phyloP scores from a whole-genome alignment of 2,113 vertebrate genomes.

The Elanoides forficatus region DNA sequence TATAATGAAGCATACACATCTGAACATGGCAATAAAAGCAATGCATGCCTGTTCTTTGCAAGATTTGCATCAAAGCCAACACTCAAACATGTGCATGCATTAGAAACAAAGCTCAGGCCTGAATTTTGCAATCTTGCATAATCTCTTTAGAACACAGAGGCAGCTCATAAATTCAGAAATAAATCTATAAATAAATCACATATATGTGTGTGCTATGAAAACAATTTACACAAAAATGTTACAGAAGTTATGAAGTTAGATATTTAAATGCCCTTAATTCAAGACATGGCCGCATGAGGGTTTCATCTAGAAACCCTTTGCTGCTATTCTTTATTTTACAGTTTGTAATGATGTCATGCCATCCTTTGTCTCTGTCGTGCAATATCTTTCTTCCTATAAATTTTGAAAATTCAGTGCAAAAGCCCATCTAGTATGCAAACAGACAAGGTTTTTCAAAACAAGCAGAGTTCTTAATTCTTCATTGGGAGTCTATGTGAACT shows the following conservation, averaged over 20 bases:
- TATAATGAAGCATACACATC: not conserved
- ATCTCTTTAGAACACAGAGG: not conserved
- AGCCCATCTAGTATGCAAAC: not conserved
- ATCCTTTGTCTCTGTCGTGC: not conserved
- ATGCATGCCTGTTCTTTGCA: not conserved
- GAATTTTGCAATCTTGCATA: not conserved
- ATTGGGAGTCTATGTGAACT: not conserved
- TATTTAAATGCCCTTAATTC: not conserved
- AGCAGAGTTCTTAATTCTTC: not conserved
- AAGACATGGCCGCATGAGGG: not conserved
- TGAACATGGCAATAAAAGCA: not conserved
- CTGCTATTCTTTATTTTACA: not conserved
- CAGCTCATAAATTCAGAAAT: not conserved
- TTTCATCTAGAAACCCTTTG: not conserved
- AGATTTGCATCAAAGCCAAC: not conserved
- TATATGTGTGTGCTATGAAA: not conserved
- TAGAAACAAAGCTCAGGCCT: not conserved
- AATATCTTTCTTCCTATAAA: not conserved
- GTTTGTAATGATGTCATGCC: not conserved
- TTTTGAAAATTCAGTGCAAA: not conserved
- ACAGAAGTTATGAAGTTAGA: not conserved
- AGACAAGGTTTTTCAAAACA: not conserved
- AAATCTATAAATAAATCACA: not conserved
- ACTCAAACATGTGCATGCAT: not conserved
- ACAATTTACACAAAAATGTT: not conserved